These are phyloP conservation scores for Reinhardtius hippoglossoides DNA, from an alignment of 2,113 vertebrate genomes.

Conservation along the genomic window DNA sequence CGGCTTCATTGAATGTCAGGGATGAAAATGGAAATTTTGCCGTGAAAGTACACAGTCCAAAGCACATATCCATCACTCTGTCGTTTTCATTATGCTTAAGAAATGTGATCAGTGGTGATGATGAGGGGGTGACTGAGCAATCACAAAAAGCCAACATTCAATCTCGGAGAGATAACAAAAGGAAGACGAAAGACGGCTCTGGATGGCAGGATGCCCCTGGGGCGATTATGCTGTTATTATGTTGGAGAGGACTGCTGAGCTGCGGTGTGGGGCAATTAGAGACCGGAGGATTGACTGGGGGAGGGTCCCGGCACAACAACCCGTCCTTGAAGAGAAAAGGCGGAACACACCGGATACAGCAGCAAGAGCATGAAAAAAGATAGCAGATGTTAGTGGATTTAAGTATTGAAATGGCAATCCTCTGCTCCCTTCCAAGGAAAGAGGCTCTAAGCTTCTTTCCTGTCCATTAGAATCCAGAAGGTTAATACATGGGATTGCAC, in stretches of 20 bases:
- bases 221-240: constrained; percentile 75
- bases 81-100: constrained; percentile 50
- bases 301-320: constrained; percentile 62
- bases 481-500: constrained; percentile 11
- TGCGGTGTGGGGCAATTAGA: constrained; percentile 73
- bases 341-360: constrained; percentile 29
- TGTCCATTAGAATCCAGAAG: constrained; percentile 34
- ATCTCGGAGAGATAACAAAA: constrained; percentile 73
- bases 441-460: constrained; percentile 28
- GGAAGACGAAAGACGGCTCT: constrained; percentile 54
- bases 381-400: constrained; percentile 43
- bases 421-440: constrained; percentile 56
- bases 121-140: constrained; percentile 43
- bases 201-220: constrained; percentile 74
- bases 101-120: constrained; percentile 58
- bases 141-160: constrained; percentile 68
- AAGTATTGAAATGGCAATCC: constrained; percentile 41
- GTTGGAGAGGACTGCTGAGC: constrained; percentile 74
- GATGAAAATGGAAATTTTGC: constrained; percentile 14
- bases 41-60: not conserved
- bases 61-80: constrained; percentile 28
- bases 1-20: constrained; percentile 6
- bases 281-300: constrained; percentile 65
- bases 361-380: constrained; percentile 4
- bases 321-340: constrained; percentile 45